phyloP scores from a whole-genome alignment of 2,113 vertebrate genomes.

The Ondatra zibethicus region DNA sequence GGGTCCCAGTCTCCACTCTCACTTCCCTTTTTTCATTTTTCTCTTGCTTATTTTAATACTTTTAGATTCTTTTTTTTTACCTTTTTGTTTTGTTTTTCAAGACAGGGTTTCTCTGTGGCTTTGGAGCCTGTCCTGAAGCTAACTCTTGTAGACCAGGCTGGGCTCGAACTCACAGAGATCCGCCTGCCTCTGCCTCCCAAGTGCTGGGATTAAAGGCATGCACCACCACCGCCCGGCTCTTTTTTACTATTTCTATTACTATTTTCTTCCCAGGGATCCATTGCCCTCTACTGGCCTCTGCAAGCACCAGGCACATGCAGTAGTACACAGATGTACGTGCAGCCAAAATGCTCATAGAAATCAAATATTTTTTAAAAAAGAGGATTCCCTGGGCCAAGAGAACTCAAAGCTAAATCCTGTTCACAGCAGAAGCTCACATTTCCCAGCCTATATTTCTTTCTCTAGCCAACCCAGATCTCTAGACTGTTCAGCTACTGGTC shows the following conservation, averaged over 20 bases:
- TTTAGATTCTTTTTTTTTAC: background rate
- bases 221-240: background rate
- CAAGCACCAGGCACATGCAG: too few species aligned
- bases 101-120: too few species aligned
- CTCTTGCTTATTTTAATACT: background rate
- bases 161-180: too few species aligned
- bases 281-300: background rate
- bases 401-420: background rate
- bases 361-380: background rate
- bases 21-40: background rate
- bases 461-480: background rate
- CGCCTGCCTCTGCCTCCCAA: too few species aligned
- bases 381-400: background rate
- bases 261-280: background rate
- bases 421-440: background rate
- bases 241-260: background rate
- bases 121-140: too few species aligned
- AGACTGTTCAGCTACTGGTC: background rate
- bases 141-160: too few species aligned
- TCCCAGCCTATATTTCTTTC: background rate
- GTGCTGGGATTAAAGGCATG: too few species aligned
- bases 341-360: background rate
- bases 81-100: too few species aligned
- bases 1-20: background rate
- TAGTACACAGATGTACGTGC: too few species aligned